Conservation (phyloP, 2,797 vertebrate species). For the Cuniculus paca region DNA sequence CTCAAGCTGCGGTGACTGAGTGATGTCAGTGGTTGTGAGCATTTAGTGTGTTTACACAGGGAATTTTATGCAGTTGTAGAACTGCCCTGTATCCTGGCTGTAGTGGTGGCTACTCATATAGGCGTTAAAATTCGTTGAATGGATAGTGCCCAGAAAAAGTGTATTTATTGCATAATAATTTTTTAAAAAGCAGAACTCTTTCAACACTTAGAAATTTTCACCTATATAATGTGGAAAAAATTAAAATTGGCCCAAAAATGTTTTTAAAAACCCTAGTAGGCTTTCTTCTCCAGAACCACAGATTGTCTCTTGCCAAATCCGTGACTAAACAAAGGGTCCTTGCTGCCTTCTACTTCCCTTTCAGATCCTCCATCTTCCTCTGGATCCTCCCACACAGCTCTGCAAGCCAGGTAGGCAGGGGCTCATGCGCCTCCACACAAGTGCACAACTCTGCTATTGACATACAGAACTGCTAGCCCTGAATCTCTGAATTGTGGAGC, state of each 20-base stretch:
- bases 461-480: too few species aligned
- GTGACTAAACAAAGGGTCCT: neutral
- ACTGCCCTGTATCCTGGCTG: neutral
- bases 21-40: neutral
- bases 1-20: neutral
- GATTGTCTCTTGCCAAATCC: neutral
- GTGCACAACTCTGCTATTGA: neutral
- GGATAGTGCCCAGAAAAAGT: neutral
- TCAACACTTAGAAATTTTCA: neutral
- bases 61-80: neutral
- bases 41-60: neutral
- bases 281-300: neutral
- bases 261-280: neutral
- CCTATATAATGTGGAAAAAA: neutral
- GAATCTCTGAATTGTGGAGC: neutral
- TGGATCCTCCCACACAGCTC: too few species aligned
- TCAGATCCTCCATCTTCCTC: neutral
- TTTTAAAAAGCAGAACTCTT: neutral
- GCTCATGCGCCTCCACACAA: too few species aligned
- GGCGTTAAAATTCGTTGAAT: conserved; percentile 14
- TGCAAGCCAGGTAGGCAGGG: neutral
- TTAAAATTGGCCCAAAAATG: conserved; percentile 3
- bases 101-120: neutral
- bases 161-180: neutral
- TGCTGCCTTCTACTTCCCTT: neutral